These are phyloP conservation scores for Toxotes jaculatrix DNA, from an alignment of 2,113 vertebrate genomes.

Conservation along the genomic window DNA sequence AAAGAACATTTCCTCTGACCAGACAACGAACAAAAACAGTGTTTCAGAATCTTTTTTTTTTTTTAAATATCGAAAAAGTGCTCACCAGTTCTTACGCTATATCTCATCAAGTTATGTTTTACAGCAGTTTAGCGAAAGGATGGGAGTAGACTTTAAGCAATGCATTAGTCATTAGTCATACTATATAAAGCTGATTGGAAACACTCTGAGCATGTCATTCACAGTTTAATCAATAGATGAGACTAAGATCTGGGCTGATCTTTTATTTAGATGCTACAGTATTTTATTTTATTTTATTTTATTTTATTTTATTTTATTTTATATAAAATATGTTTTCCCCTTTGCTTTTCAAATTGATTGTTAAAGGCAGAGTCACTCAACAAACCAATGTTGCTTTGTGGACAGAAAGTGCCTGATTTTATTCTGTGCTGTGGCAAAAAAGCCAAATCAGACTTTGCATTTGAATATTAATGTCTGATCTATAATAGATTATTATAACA, in stretches of 20 bases:
- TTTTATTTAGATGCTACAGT: not conserved
- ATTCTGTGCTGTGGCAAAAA: conserved; percentile 15
- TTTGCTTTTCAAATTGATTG: conserved; percentile 18
- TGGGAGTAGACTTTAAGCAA: not conserved
- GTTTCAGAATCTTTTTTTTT: too few relatives aligned
- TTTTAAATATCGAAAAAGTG: not conserved
- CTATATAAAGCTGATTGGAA: conserved; percentile 18
- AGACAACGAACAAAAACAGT: not conserved
- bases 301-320: conserved; percentile 11
- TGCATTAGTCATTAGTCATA: conserved; percentile 16
- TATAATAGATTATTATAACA: not conserved
- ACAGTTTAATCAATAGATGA: conserved; percentile 35
- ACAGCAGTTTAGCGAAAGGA: not conserved
- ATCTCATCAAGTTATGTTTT: conserved; percentile 5
- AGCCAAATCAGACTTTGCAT: conserved; percentile 7
- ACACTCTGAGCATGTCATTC: not conserved
- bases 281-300: conserved; percentile 20
- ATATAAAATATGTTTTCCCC: not conserved
- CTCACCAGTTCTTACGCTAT: not conserved
- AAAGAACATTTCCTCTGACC: not conserved
- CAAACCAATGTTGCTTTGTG: conserved; percentile 19
- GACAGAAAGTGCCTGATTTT: conserved; percentile 13
- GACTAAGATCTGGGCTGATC: conserved; percentile 20
- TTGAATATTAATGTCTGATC: conserved; percentile 14
- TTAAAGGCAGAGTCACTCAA: conserved; percentile 11